Conservation (phyloP, 1,140 invertebrate species). For the Bilobella aurantiaca region DNA sequence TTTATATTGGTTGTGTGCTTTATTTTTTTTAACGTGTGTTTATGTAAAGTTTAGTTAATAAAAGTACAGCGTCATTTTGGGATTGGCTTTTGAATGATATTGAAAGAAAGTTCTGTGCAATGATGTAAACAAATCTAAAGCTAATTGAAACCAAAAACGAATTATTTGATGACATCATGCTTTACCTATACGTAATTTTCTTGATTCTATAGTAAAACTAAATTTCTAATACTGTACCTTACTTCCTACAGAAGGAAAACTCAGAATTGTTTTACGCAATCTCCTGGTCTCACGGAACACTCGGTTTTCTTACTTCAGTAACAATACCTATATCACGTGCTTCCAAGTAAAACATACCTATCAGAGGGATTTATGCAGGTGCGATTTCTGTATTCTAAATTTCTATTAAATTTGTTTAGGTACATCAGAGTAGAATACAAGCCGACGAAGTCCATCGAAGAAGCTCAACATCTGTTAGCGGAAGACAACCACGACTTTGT, state of each 20-base stretch:
- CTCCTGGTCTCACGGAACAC: constrained; percentile 3
- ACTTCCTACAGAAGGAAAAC: constrained; percentile 5
- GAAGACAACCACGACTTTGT: background rate
- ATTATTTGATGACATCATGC: no score
- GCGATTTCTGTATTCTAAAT: background rate
- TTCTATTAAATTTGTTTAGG: background rate
- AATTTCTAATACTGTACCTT: no score
- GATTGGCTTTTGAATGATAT: no score
- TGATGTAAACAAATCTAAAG: no score
- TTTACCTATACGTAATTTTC: no score
- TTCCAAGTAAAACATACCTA: background rate
- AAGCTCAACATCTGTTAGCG: background rate
- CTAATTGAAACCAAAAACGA: no score
- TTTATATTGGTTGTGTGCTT: no score
- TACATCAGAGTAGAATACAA: constrained; percentile 7
- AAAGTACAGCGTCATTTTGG: no score
- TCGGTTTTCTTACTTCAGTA: constrained; percentile 4
- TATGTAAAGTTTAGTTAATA: no score
- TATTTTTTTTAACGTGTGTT: no score
- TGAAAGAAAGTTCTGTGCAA: no score
- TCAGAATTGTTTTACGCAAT: constrained; percentile 14
- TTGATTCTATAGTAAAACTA: background rate
- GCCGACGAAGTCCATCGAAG: background rate
- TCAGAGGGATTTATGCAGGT: background rate
- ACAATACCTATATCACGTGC: background rate